phyloP scores from a whole-genome alignment of 2,888 invertebrate species.

The Mylabris sibirica region DNA sequence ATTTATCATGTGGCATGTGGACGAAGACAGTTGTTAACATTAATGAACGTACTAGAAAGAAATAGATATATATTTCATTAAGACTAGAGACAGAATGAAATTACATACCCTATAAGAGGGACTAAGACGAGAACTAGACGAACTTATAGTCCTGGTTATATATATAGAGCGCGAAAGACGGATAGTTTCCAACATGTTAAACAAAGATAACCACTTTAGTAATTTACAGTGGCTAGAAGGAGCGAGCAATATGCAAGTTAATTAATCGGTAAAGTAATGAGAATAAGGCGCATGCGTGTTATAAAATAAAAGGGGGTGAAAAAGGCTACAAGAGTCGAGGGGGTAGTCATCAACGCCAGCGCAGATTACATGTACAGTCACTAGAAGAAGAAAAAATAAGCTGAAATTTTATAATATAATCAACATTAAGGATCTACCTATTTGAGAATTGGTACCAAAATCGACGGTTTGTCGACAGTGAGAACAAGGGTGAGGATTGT shows the following conservation, averaged over 20 bases:
- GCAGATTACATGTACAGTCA: constrained; percentile 64
- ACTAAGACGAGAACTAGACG: constrained; percentile 50
- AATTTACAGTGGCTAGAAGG: constrained; percentile 60
- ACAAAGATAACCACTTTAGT: constrained; percentile 49
- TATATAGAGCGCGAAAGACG: constrained; percentile 46
- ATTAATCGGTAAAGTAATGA: constrained; percentile 64
- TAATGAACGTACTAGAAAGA: constrained; percentile 51
- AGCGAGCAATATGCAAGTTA: constrained; percentile 64
- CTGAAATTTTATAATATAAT: constrained; percentile 48
- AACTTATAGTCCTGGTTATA: constrained; percentile 30
- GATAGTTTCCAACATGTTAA: constrained; percentile 44
- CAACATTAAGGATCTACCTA: constrained; percentile 24
- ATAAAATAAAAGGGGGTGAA: constrained; percentile 44
- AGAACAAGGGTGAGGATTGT: constrained; percentile 7
- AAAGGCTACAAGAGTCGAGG: constrained; percentile 49
- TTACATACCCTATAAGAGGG: constrained; percentile 62
- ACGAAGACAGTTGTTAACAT: constrained; percentile 48
- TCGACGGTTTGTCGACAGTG: background rate
- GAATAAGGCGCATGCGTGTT: constrained; percentile 60
- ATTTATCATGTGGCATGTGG: constrained; percentile 56
- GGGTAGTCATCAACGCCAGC: constrained; percentile 71
- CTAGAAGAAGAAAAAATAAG: constrained; percentile 60
- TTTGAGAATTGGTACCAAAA: background rate
- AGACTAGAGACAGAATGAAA: constrained; percentile 63
- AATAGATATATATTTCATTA: constrained; percentile 62